These are phyloP conservation scores for Leucoma salicis DNA, from an alignment of 2,888 invertebrate genomes.

Conservation along the genomic window DNA sequence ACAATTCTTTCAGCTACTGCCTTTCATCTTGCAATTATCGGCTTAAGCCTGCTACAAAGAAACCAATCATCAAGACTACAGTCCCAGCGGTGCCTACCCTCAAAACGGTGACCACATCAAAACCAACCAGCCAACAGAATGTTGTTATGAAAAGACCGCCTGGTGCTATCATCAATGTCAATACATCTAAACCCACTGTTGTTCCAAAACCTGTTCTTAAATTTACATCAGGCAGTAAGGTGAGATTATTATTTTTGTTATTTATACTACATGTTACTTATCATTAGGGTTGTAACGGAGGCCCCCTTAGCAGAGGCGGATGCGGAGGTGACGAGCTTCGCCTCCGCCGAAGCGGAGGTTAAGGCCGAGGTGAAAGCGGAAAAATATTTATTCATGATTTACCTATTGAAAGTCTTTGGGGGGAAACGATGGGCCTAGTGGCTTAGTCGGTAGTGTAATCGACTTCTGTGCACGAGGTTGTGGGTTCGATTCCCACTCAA, in stretches of 20 bases:
- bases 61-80: slow-evolving; percentile 56
- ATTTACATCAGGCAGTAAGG: slow-evolving; percentile 82
- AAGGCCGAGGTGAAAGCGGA: no score
- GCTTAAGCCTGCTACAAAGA: slow-evolving; percentile 82
- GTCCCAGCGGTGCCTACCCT: slow-evolving; percentile 50
- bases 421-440: no score
- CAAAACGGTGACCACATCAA: slow-evolving; percentile 60
- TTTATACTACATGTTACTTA: no score
- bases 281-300: no score
- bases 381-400: no score
- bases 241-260: slow-evolving; percentile 29
- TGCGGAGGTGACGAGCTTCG: no score
- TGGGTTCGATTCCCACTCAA: no score
- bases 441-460: no score
- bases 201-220: slow-evolving; percentile 91
- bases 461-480: no score
- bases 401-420: no score
- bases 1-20: slow-evolving; percentile 85
- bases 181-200: slow-evolving; percentile 85
- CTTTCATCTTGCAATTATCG: slow-evolving; percentile 91
- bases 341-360: no score
- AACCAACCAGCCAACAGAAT: slow-evolving; percentile 66
- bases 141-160: slow-evolving; percentile 72
- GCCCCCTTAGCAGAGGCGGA: no score
- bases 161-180: slow-evolving; percentile 76